Conservation (phyloP, 1,140 invertebrate genomes). For the Eueides isabella region DNA sequence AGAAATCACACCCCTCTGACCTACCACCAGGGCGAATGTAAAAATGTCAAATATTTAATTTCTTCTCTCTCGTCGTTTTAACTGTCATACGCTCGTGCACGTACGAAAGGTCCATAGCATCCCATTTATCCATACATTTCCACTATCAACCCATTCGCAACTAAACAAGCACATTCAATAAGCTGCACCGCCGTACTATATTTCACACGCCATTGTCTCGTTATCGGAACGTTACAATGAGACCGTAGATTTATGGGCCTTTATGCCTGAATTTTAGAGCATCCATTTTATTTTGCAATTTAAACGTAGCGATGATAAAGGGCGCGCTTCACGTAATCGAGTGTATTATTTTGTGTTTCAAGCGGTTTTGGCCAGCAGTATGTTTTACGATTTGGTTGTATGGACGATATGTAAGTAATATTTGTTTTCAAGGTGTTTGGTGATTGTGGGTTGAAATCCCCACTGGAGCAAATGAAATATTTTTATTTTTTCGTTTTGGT, state of each 20-base stretch:
- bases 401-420: neutral
- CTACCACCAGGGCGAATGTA: too few relatives aligned
- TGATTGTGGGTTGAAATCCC: too few relatives aligned
- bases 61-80: too few relatives aligned
- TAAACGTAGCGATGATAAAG: conserved; percentile 30
- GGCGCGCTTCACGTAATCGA: neutral
- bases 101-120: too few relatives aligned
- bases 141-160: neutral
- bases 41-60: too few relatives aligned
- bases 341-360: conserved; percentile 5
- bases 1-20: too few relatives aligned
- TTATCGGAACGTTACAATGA: conserved; percentile 54
- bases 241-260: conserved; percentile 51
- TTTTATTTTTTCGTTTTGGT: too few relatives aligned
- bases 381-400: neutral
- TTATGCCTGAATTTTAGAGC: conserved; percentile 41
- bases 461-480: too few relatives aligned
- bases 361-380: neutral
- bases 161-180: conserved; percentile 46
- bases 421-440: too few relatives aligned
- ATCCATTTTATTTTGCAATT: conserved; percentile 43
- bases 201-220: conserved; percentile 49
- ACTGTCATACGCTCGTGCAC: too few relatives aligned
- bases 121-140: neutral
- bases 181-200: conserved; percentile 42